Evolutionary conservation across 2,113 vertebrate genomes (phyloP), one percentile per base, ranked within the genome.

Genomic region (Empidonax alnorum): DNA sequence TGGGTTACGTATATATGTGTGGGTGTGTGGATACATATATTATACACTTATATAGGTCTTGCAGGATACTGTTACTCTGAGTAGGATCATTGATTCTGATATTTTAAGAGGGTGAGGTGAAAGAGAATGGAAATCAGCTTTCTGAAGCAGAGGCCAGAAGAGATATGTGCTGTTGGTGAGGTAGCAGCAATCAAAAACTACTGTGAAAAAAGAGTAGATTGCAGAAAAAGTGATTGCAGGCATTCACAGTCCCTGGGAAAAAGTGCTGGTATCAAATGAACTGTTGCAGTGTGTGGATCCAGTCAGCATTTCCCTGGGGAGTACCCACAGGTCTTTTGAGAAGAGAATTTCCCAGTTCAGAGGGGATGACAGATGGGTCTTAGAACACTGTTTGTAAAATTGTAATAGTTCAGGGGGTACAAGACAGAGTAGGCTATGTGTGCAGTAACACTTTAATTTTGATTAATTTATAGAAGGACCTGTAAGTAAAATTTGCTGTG

Each of bases 21-120:
- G 2, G 44, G 1, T 47, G 4, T 58, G 6, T 31, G 1, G 49
- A 9, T 61, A 22, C 24, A 8, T 12, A 24, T 1, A 2, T 14
- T 4, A 17, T 12, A 11, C 7, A 22, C 0, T 0, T 15, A 67
- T 30, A 18, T 18, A 56, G 9, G 11, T 82, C 37, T 93, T 56
- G 27, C 37, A 76, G 53, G 46, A 72, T 47, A 25, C 15, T 47
- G 4, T 67, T 53, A 28, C 55, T 89, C 41, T 87, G 56, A 79
- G 56, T 16, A 66, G 71, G 28, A 33, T 56, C 3, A 3, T 62
- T 88, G 20, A 49, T 93, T 82, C 62, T 80, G 39, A 93, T 17
- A 56, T 27, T 13, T 84, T 82, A 21, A 68, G 82, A 88, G 31
- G 9, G 0, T 79, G 59, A 5, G 6, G 23, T 80, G 25, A 56